Conservation (phyloP, 2,797 vertebrate genomes). For the Eupleurogrammus muticus region DNA sequence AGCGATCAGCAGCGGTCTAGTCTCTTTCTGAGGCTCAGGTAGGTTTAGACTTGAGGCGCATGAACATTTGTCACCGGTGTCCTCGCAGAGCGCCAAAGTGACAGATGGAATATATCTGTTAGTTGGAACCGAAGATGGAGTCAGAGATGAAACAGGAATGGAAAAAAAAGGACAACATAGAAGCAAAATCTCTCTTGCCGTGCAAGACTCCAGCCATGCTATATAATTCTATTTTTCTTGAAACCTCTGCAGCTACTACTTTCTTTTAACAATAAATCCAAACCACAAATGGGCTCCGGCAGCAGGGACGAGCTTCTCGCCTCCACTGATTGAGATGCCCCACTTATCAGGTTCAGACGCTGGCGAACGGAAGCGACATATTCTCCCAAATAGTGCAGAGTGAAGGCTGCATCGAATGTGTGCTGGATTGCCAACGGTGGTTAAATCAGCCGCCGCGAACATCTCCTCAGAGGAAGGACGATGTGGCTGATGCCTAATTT, state of each 20-base stretch:
- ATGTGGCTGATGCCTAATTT: not conserved
- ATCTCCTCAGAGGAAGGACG: not conserved
- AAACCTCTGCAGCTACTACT: slow-evolving; percentile 11
- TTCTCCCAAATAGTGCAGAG: not conserved
- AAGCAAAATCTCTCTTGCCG: not conserved
- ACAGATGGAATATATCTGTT: slow-evolving; percentile 39
- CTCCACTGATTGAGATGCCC: slow-evolving; percentile 21
- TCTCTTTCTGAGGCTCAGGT: not conserved
- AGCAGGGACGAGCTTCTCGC: slow-evolving; percentile 1
- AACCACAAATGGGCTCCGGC: slow-evolving; percentile 20
- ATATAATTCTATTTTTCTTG: not conserved
- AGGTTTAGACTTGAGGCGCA: slow-evolving; percentile 14
- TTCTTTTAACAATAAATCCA: slow-evolving; percentile 7
- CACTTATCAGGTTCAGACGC: not conserved
- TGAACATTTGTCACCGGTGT: slow-evolving; percentile 17
- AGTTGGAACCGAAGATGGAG: slow-evolving; percentile 19
- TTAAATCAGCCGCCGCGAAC: not conserved
- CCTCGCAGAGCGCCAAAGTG: slow-evolving; percentile 28
- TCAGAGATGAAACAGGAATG: not conserved
- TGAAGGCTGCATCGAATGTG: not conserved
- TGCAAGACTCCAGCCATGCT: not conserved
- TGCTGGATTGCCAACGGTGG: not conserved
- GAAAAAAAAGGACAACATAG: not conserved
- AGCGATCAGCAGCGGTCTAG: not conserved
- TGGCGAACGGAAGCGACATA: not conserved